Percentiles rank a stretch among this genome's conserved stretches.
phyloP scores from a whole-genome alignment of 2,113 vertebrate species.

The Corynorhinus townsendii region DNA sequence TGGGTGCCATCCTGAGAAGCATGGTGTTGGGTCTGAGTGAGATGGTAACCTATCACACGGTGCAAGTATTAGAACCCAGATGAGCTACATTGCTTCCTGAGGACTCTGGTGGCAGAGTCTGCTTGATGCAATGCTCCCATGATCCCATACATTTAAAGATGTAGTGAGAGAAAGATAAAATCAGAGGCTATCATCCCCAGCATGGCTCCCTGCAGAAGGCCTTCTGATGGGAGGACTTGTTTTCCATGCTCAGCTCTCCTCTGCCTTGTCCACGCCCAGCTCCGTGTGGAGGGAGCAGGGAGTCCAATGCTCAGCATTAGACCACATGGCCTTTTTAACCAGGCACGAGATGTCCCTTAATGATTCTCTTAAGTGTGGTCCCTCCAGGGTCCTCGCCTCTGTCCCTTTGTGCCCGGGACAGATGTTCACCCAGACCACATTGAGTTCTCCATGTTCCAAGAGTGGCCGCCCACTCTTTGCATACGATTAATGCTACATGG shows the following conservation, averaged over 20 bases:
- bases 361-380: conserved; percentile 47
- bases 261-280: neutral
- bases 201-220: neutral
- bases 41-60: neutral
- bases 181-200: neutral
- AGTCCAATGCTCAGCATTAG: neutral
- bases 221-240: neutral
- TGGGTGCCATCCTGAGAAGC: neutral
- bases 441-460: conserved; percentile 57
- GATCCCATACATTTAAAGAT: neutral
- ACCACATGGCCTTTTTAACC: neutral
- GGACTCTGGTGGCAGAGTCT: too few species aligned
- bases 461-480: conserved; percentile 54
- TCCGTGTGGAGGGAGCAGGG: neutral
- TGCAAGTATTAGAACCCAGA: neutral
- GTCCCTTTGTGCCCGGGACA: conserved; percentile 55
- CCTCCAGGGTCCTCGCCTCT: neutral
- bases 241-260: neutral
- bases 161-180: neutral
- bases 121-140: neutral
- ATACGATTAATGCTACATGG: conserved; percentile 68
- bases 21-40: neutral
- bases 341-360: conserved; percentile 16
- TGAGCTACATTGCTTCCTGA: neutral
- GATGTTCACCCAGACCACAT: conserved; percentile 65